phyloP scores from a whole-genome alignment of 1,140 invertebrate genomes.

The Drosophila miranda region DNA sequence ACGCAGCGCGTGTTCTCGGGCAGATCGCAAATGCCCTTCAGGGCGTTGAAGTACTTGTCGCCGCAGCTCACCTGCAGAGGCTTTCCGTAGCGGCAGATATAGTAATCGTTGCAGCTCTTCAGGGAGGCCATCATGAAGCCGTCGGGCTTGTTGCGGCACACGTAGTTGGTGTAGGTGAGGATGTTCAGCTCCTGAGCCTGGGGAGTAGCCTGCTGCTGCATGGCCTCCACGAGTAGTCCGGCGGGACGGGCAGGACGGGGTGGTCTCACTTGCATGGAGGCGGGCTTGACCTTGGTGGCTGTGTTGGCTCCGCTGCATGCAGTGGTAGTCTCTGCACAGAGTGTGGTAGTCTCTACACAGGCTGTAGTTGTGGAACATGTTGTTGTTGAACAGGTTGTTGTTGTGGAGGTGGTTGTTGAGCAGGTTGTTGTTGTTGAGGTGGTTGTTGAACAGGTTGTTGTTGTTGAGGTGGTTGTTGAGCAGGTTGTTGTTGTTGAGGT shows the following conservation, averaged over 20 bases:
- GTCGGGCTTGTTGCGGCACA: conserved; percentile 67
- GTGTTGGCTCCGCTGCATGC: conserved; percentile 4
- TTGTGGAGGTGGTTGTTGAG: neutral
- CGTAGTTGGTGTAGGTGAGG: conserved; percentile 56
- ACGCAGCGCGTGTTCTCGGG: conserved; percentile 72
- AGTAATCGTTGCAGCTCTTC: conserved; percentile 73
- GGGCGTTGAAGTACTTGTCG: conserved; percentile 64
- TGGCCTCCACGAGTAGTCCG: conserved; percentile 12
- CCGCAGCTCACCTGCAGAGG: conserved; percentile 67
- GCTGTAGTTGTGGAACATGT: conserved; percentile 4
- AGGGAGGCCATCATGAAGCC: conserved; percentile 73
- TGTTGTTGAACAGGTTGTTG: conserved; percentile 29
- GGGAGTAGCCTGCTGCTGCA: neutral
- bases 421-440: neutral
- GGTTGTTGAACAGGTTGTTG: too few relatives aligned
- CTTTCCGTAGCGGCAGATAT: conserved; percentile 67
- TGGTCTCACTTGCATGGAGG: conserved; percentile 38
- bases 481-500: neutral
- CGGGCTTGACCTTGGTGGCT: conserved; percentile 1
- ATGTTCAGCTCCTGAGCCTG: conserved; percentile 41
- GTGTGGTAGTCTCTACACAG: neutral
- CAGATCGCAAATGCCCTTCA: conserved; percentile 75
- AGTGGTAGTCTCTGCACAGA: conserved; percentile 21
- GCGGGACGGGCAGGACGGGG: conserved; percentile 14
- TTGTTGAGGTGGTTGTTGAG: too few relatives aligned